Evolutionary conservation across 2,888 invertebrate genomes (phyloP).

Genomic region (Bombylius discolor): DNA sequence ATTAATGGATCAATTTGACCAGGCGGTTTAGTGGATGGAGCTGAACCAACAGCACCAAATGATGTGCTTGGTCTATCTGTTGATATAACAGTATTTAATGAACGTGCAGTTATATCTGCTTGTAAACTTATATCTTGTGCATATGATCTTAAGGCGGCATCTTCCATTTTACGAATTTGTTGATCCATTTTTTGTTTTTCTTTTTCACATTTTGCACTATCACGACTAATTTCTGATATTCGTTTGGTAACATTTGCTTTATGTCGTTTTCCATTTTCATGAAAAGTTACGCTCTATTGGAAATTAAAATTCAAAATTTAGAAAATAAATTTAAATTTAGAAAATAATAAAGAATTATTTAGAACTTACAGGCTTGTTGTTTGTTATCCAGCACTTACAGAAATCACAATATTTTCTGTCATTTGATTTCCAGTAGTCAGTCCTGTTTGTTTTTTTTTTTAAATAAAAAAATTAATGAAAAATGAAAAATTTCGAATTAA

Average conservation of each 20-base stretch:
- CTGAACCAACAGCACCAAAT: neutral
- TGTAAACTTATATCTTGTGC: slow-evolving; percentile 57
- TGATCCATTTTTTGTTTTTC: slow-evolving; percentile 62
- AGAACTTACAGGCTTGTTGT: slow-evolving; percentile 72
- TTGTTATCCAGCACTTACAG: slow-evolving; percentile 97
- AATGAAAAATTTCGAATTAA: too few species aligned
- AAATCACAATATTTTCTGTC: slow-evolving; percentile 92
- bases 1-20: slow-evolving; percentile 32
- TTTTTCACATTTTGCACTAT: slow-evolving; percentile 66
- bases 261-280: slow-evolving; percentile 85
- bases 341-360: neutral
- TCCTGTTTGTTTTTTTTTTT: slow-evolving; percentile 45
- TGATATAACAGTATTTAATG: slow-evolving; percentile 25
- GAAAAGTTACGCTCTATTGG: slow-evolving; percentile 76
- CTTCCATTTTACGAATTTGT: slow-evolving; percentile 79
- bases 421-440: slow-evolving; percentile 94
- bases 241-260: slow-evolving; percentile 82
- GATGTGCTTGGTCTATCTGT: slow-evolving; percentile 3
- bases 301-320: slow-evolving; percentile 18
- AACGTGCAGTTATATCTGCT: slow-evolving; percentile 31
- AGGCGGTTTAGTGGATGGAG: neutral
- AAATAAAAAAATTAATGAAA: too few species aligned
- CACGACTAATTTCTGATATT: slow-evolving; percentile 71
- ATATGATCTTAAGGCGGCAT: slow-evolving; percentile 78
- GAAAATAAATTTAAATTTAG: neutral